Conservation (phyloP, 2,797 vertebrate species). For the Novumbra hubbsi region DNA sequence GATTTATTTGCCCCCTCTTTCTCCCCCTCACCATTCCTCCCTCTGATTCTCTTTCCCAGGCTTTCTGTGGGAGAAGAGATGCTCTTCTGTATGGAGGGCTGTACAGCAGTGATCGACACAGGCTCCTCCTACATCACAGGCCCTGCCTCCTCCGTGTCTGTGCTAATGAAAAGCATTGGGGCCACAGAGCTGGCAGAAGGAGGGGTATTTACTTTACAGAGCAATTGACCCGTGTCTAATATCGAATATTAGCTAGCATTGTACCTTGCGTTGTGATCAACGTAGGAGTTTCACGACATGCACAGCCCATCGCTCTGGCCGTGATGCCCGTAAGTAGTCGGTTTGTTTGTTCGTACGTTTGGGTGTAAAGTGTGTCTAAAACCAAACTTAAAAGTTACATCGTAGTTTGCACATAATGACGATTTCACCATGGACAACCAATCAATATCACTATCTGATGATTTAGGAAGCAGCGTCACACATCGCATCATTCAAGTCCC, state of each 20-base stretch:
- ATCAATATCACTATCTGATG: no score
- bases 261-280: neutral
- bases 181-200: conserved; percentile 79
- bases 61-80: conserved; percentile 82
- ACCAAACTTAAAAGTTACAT: no score
- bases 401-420: no score
- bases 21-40: conserved; percentile 9
- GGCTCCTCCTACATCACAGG: conserved; percentile 93
- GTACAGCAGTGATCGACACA: conserved; percentile 86
- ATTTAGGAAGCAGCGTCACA: no score
- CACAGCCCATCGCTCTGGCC: no score
- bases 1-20: neutral
- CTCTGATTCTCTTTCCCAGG: conserved; percentile 59
- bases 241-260: neutral
- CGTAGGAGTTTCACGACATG: no score
- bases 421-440: no score
- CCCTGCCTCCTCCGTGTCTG: conserved; percentile 81
- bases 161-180: conserved; percentile 85
- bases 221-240: neutral
- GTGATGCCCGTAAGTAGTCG: no score
- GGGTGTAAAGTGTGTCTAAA: no score
- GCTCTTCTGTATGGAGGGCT: conserved; percentile 86
- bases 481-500: no score
- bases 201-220: conserved; percentile 69
- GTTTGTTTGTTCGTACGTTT: no score